Evolutionary conservation across 1,140 invertebrate species (phyloP).

Genomic region (Laupala kohalensis): DNA sequence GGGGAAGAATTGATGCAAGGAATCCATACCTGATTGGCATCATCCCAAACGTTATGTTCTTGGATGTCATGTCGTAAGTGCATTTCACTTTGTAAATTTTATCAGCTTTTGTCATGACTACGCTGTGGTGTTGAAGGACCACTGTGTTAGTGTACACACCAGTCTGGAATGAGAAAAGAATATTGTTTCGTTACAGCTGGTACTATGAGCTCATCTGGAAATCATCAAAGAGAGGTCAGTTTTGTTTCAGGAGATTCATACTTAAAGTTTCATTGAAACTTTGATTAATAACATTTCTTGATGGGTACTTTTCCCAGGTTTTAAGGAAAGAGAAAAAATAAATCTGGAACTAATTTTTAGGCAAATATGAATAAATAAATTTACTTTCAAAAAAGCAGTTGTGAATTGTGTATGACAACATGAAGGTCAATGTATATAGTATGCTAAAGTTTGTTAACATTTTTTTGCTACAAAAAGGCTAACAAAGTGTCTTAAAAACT

Average conservation of each 20-base stretch:
- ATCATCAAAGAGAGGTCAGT: background rate
- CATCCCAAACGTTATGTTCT: slow-evolving; percentile 94
- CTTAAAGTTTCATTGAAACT: background rate
- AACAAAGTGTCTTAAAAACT: too few relatives aligned
- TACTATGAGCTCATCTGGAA: background rate
- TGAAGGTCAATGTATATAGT: too few relatives aligned
- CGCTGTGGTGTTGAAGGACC: slow-evolving; percentile 87
- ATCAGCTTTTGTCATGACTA: slow-evolving; percentile 92
- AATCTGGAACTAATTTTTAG: too few relatives aligned
- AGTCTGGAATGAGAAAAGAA: slow-evolving; percentile 42
- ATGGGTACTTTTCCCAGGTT: too few relatives aligned
- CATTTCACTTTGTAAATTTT: slow-evolving; percentile 95
- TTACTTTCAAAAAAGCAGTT: too few relatives aligned
- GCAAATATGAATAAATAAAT: too few relatives aligned
- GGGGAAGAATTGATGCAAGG: too few relatives aligned
- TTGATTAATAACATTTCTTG: background rate
- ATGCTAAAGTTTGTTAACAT: too few relatives aligned
- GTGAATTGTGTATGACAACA: too few relatives aligned
- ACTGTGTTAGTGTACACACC: slow-evolving; percentile 91
- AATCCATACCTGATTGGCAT: slow-evolving; percentile 78
- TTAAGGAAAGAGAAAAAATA: too few relatives aligned
- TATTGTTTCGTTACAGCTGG: background rate
- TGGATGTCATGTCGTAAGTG: slow-evolving; percentile 90
- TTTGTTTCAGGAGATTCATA: background rate
- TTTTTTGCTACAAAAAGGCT: too few relatives aligned